Evolutionary conservation across 2,888 invertebrate species (phyloP).

Genomic region (Biston stratarius): DNA sequence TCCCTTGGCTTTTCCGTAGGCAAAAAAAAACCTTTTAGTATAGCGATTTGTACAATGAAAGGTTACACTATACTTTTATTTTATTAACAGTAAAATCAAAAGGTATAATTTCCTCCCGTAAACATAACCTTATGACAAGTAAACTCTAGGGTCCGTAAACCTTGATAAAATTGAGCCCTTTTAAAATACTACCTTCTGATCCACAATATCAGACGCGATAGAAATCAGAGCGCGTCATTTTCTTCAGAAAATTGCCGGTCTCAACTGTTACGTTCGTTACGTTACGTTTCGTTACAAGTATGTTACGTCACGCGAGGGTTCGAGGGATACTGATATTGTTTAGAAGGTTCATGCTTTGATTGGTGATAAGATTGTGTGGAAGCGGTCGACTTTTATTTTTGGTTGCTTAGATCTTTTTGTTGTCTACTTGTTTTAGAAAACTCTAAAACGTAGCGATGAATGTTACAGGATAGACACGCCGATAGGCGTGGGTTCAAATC

Average conservation of each 20-base stretch:
- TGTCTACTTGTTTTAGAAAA: too few relatives aligned
- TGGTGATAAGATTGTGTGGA: slow-evolving; percentile 7
- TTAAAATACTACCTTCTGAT: slow-evolving; percentile 19
- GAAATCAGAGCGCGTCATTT: slow-evolving; percentile 20
- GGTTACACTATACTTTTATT: not conserved
- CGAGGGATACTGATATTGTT: slow-evolving; percentile 12
- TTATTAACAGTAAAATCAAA: not conserved
- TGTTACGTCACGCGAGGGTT: slow-evolving; percentile 10
- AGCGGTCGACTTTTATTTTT: not conserved
- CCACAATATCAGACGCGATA: slow-evolving; percentile 17
- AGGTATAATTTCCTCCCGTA: slow-evolving; percentile 12
- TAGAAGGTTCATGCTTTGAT: slow-evolving; percentile 10
- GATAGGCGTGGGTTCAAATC: too few relatives aligned
- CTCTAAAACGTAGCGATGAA: too few relatives aligned
- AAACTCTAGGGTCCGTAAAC: slow-evolving; percentile 18
- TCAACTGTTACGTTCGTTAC: slow-evolving; percentile 4
- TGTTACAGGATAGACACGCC: too few relatives aligned
- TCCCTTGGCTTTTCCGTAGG: too few relatives aligned
- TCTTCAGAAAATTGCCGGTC: slow-evolving; percentile 18
- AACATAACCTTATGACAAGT: slow-evolving; percentile 19
- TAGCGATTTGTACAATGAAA: too few relatives aligned
- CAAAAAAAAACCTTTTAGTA: too few relatives aligned
- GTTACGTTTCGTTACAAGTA: not conserved
- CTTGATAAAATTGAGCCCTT: slow-evolving; percentile 15
- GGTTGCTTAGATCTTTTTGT: not conserved